Conservation (phyloP, 2,113 vertebrate species). For the Mormoops blainvillei region DNA sequence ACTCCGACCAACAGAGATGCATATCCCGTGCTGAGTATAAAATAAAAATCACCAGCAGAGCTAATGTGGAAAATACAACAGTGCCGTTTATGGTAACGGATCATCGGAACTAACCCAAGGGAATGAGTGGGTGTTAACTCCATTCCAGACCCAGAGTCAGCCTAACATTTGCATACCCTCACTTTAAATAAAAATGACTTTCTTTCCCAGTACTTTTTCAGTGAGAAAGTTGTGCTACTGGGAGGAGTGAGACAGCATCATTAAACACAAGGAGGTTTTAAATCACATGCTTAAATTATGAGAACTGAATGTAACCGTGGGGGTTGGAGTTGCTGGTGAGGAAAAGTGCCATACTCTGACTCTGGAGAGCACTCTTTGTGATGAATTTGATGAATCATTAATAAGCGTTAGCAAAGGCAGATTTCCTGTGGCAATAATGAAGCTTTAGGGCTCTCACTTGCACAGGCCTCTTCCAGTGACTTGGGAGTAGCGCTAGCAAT, state of each 20-base stretch:
- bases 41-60: constrained; percentile 43
- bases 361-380: not conserved
- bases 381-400: constrained; percentile 1
- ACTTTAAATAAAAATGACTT: not conserved
- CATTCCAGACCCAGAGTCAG: not conserved
- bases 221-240: not conserved
- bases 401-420: constrained; percentile 11
- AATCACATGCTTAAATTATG: constrained; percentile 1
- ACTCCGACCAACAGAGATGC: constrained; percentile 7
- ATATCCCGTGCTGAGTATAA: not conserved
- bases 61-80: not conserved
- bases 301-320: not conserved
- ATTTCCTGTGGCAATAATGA: constrained; percentile 9
- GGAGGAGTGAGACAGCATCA: not conserved
- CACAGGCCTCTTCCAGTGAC: not conserved
- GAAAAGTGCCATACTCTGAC: not conserved
- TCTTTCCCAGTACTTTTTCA: not conserved
- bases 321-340: not conserved
- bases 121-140: not conserved
- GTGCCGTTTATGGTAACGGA: not conserved
- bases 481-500: not conserved
- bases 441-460: not conserved
- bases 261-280: not conserved
- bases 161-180: not conserved
- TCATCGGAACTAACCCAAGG: not conserved